phyloP scores from a whole-genome alignment of 2,797 vertebrate species.

The Antennarius maculatus region DNA sequence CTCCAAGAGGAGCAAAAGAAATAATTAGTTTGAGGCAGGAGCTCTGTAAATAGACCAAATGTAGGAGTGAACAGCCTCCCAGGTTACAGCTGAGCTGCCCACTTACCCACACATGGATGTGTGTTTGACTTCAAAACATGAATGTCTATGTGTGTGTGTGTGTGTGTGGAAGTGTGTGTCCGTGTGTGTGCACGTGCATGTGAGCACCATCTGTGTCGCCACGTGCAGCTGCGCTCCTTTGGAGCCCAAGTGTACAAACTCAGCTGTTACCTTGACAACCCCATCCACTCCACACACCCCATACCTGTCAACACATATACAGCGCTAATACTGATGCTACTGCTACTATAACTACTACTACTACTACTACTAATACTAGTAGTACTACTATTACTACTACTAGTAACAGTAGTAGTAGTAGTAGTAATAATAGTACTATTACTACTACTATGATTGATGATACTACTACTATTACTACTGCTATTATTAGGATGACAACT shows the following conservation, averaged over 20 bases:
- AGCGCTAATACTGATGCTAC: no score
- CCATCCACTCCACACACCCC: conserved; percentile 20
- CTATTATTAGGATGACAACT: no score
- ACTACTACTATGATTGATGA: no score
- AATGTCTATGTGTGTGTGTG: not conserved
- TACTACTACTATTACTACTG: no score
- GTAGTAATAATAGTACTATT: no score
- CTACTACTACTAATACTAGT: no score
- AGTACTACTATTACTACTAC: no score
- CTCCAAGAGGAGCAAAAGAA: not conserved
- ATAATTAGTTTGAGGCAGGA: conserved; percentile 44
- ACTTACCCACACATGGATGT: conserved; percentile 33
- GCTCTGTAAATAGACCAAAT: conserved; percentile 52
- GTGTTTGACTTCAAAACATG: conserved; percentile 22
- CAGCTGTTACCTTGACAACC: conserved; percentile 75
- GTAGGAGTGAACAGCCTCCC: conserved; percentile 58
- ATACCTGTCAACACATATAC: conserved; percentile 49
- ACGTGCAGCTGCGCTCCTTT: conserved; percentile 72
- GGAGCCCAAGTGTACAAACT: conserved; percentile 65
- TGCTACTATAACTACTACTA: no score
- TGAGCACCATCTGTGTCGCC: conserved; percentile 69
- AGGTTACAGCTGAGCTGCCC: conserved; percentile 74
- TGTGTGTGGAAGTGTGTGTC: not conserved
- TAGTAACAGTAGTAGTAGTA: no score
- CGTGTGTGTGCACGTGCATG: conserved; percentile 5